Percentiles rank a stretch among this genome's conserved stretches.
Evolutionary conservation across 2,888 invertebrate species (phyloP).

Genomic region (Archips xylosteana): DNA sequence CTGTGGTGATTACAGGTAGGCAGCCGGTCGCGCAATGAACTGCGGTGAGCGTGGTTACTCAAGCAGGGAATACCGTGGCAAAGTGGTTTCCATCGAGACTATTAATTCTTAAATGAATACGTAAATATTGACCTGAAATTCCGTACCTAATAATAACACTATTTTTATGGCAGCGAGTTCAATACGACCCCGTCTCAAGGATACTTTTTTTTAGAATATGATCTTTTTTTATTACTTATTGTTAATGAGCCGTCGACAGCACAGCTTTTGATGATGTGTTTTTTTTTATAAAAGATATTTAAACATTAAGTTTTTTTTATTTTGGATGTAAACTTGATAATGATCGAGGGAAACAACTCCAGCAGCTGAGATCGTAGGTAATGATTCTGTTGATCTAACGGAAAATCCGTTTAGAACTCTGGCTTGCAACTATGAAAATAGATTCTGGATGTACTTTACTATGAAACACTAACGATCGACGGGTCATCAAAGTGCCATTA

Average conservation of each 20-base stretch:
- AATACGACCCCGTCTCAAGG: not conserved
- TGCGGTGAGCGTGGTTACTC: slow-evolving; percentile 27
- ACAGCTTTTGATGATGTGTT: slow-evolving; percentile 23
- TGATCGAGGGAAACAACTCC: not conserved
- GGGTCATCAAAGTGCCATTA: slow-evolving; percentile 11
- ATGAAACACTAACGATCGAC: not conserved
- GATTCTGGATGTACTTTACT: not conserved
- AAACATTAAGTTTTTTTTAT: not conserved
- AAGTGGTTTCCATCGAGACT: slow-evolving; percentile 11
- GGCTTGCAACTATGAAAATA: not conserved
- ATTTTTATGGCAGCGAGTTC: not conserved
- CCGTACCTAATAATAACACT: not conserved
- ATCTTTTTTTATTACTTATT: not conserved
- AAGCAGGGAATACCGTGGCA: slow-evolving; percentile 28
- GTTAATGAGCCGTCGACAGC: slow-evolving; percentile 11
- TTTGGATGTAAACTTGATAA: not conserved
- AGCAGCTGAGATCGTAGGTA: not conserved
- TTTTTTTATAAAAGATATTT: not conserved
- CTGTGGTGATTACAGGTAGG: slow-evolving; percentile 10
- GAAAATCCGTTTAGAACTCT: slow-evolving; percentile 4
- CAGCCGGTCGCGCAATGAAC: slow-evolving; percentile 22
- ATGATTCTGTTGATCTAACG: no score
- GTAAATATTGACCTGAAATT: slow-evolving; percentile 7
- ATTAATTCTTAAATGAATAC: not conserved
- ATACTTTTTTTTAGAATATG: not conserved